Percentiles rank a stretch among this genome's conserved stretches.
phyloP scores from a whole-genome alignment of 2,888 invertebrate genomes.

The Incurvaria masculella region DNA sequence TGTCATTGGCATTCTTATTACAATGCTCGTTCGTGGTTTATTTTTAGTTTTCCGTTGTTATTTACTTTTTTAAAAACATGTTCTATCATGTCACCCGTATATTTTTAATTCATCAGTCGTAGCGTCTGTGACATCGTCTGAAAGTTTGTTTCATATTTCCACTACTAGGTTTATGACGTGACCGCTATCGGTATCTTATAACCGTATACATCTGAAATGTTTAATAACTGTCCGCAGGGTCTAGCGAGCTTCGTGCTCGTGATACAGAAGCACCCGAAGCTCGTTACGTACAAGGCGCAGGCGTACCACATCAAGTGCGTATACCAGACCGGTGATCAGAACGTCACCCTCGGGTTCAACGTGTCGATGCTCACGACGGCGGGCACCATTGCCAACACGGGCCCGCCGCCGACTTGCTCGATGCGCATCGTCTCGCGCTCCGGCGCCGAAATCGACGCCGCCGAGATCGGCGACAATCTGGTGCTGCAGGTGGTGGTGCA shows the following conservation, averaged over 20 bases:
- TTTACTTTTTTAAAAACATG: too few relatives aligned
- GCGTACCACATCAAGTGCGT: constrained; percentile 96
- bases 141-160: too few relatives aligned
- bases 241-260: constrained; percentile 91
- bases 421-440: constrained; percentile 88
- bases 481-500: constrained; percentile 83
- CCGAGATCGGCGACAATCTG: constrained; percentile 88
- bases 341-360: constrained; percentile 89
- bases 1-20: too few relatives aligned
- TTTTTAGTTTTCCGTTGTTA: too few relatives aligned
- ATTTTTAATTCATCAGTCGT: too few relatives aligned
- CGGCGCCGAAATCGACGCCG: constrained; percentile 86
- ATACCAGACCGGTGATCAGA: constrained; percentile 91
- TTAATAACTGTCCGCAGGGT: constrained; percentile 55
- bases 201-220: too few relatives aligned
- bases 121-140: too few relatives aligned
- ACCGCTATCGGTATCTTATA: not conserved
- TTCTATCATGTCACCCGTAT: too few relatives aligned
- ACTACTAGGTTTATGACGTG: not conserved
- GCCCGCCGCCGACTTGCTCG: constrained; percentile 88
- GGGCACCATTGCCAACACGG: constrained; percentile 92
- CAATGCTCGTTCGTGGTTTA: too few relatives aligned
- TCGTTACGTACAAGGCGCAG: constrained; percentile 91
- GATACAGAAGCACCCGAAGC: constrained; percentile 94
- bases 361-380: constrained; percentile 95